A percentile compares a stretch with the other conserved stretches of the same genome.
phyloP scores from a whole-genome alignment of 2,797 vertebrate genomes.

The Balearica regulorum region DNA sequence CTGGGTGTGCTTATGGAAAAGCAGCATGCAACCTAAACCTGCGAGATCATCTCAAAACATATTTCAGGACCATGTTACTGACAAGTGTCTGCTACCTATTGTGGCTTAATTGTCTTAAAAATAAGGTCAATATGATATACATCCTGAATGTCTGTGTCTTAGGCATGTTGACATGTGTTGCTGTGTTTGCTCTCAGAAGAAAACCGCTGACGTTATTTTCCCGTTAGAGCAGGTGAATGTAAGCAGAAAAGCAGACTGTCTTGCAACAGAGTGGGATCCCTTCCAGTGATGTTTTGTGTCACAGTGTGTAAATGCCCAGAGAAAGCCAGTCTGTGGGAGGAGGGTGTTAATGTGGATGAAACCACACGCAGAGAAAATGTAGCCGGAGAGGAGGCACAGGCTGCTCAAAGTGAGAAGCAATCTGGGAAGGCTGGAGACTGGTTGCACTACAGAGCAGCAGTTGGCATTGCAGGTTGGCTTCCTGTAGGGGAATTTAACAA shows the following conservation, averaged over 20 bases:
- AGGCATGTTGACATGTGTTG: rapidly evolving
- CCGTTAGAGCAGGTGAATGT: background rate
- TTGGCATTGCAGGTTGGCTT: background rate
- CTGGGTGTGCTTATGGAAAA: background rate
- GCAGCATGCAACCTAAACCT: background rate
- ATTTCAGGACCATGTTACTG: background rate
- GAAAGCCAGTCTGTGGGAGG: background rate
- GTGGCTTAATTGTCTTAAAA: background rate
- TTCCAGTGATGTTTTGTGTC: background rate
- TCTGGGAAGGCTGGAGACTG: background rate
- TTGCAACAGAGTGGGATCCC: background rate
- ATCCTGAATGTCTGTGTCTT: background rate
- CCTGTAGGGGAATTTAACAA: background rate
- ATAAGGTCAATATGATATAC: background rate
- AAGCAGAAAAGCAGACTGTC: background rate
- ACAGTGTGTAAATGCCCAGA: background rate
- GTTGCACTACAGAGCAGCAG: background rate
- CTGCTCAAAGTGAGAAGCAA: background rate
- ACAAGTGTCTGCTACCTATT: background rate
- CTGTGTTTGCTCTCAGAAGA: background rate
- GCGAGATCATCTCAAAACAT: background rate
- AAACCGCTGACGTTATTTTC: background rate
- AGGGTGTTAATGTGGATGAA: background rate
- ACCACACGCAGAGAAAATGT: background rate
- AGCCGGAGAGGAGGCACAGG: background rate